Evolutionary conservation across 2,888 invertebrate genomes (phyloP), one percentile per base, ranked within the genome.

Genomic region (Myopa tessellatipennis): DNA sequence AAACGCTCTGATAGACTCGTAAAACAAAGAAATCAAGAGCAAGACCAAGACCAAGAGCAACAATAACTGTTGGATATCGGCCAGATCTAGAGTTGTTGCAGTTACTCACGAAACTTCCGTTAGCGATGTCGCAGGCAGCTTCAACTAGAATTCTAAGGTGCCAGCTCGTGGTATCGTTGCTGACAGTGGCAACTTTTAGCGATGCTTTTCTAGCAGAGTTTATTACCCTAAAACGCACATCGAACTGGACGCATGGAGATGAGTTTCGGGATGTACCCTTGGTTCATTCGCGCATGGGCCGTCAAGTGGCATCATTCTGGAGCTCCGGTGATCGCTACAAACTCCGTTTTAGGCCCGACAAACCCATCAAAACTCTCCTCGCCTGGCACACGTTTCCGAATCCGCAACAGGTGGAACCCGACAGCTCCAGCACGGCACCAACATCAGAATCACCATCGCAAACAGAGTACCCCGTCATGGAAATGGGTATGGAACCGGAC

Each of bases 1-100:
- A 87, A 87, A 87, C 87, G 87, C 87, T 87, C 87, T 86, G 85
- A 85, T 87, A 85, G 71, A 60, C 18, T 14, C 60, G 38, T 8
- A 40, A 5, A 73, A 60, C 61, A 50, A 65, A 78, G 58, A 58
- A 74, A 71, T 73, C 26, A 65, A 78, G 60, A 72, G 72, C 75
- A 76, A 69, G 61, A 74, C 26, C 26, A 26, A 26, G 26, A 26
- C 26, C 26, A 26, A 26, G 26, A 26, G 26, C 26, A 26, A 34
- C 40, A 55, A 61, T 55, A 73, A 18, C 3, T 58, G 12, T 55
- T 4, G 36, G 34, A 38, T 8, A 18, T 61, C 40, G 12, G n/a
- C 26, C 18, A 61, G 50, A 61, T 74, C 73, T 81, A 38, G 55
- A 70, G 77, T 80, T 81, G 40, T 65, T 38, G 67, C 82, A 85